These are phyloP conservation scores for Parnassius glacialis DNA, from an alignment of 2,888 invertebrate species.

Conservation along the genomic window DNA sequence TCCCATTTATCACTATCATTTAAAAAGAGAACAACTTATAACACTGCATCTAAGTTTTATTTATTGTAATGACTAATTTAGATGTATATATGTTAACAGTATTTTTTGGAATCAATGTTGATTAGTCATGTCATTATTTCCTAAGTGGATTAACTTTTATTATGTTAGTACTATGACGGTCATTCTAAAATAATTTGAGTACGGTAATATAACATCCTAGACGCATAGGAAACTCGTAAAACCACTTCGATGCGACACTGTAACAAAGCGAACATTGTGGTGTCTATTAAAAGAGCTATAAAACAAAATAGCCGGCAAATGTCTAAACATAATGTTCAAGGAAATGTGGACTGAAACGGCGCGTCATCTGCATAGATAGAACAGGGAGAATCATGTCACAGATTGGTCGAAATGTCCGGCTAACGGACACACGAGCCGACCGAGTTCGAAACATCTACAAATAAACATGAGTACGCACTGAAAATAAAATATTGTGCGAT, in stretches of 20 bases:
- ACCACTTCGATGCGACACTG: constrained; percentile 30
- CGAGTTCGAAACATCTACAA: constrained; percentile 56
- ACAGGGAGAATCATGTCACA: constrained; percentile 48
- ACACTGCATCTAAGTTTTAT: too few species aligned
- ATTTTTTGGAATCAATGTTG: too few species aligned
- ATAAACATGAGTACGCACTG: constrained; percentile 72
- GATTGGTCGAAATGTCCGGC: constrained; percentile 47
- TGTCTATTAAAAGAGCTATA: constrained; percentile 31
- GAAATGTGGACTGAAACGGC: constrained; percentile 34
- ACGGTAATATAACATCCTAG: background rate
- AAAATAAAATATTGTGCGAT: constrained; percentile 76
- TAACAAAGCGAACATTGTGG: constrained; percentile 35
- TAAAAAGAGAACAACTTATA: too few species aligned
- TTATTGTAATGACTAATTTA: too few species aligned
- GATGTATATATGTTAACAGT: too few species aligned
- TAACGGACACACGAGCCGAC: constrained; percentile 31
- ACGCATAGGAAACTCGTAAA: constrained; percentile 27
- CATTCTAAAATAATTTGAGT: background rate
- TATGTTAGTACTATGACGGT: too few species aligned
- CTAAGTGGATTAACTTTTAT: too few species aligned
- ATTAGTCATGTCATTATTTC: too few species aligned
- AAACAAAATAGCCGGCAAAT: constrained; percentile 36
- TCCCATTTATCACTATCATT: too few species aligned
- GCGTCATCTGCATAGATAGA: constrained; percentile 47
- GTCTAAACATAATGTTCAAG: constrained; percentile 38